These are phyloP conservation scores for Forbesichthys papilliferus DNA, from an alignment of 2,113 vertebrate genomes.

Conservation along the genomic window DNA sequence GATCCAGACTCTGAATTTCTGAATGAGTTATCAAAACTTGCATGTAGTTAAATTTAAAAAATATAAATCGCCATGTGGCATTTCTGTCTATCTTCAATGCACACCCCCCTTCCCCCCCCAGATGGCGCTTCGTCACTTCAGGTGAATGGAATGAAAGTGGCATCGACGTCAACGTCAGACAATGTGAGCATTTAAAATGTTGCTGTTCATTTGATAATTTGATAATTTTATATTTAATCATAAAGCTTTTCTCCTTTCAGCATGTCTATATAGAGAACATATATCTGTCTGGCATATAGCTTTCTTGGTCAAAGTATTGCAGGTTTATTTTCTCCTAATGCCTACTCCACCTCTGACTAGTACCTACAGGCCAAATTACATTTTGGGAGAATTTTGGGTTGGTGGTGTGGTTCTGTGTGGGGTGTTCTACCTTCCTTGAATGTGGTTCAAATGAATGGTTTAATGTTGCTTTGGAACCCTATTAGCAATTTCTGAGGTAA, in stretches of 20 bases:
- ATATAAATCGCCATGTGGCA: slow-evolving; percentile 31
- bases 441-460: too few species aligned
- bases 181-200: slow-evolving; percentile 23
- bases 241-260: not conserved
- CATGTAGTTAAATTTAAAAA: not conserved
- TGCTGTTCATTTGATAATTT: not conserved
- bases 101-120: slow-evolving; percentile 33
- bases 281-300: too few species aligned
- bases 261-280: not conserved
- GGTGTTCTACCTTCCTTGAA: too few species aligned
- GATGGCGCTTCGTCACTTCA: slow-evolving; percentile 35
- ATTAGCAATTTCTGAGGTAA: too few species aligned
- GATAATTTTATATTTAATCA: not conserved
- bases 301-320: too few species aligned
- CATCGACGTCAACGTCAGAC: slow-evolving; percentile 4
- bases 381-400: too few species aligned
- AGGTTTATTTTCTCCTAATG: too few species aligned
- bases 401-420: too few species aligned
- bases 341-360: too few species aligned
- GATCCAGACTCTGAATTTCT: not conserved
- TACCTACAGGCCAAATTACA: not conserved
- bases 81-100: not conserved
- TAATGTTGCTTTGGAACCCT: too few species aligned
- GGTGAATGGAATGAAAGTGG: slow-evolving; percentile 55
- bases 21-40: not conserved